Conservation (phyloP, 2,888 invertebrate genomes). For the Choristoneura rosaceana region DNA sequence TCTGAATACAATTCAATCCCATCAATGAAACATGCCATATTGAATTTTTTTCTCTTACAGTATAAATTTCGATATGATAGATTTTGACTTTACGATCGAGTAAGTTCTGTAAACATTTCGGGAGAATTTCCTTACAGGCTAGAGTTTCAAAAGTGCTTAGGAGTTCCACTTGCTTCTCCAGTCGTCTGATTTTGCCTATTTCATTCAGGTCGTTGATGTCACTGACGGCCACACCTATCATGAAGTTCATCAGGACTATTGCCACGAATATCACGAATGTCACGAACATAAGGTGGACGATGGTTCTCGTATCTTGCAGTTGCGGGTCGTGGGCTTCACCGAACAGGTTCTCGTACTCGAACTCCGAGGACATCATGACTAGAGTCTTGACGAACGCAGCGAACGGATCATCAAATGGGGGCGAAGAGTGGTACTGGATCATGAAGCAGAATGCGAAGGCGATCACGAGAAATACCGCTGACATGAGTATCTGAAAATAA, state of each 20-base stretch:
- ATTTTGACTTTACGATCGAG: background rate
- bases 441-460: constrained; percentile 23
- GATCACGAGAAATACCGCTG: constrained; percentile 1
- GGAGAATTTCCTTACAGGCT: background rate
- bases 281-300: constrained; percentile 51
- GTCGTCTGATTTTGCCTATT: constrained; percentile 62
- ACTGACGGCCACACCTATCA: constrained; percentile 70
- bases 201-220: constrained; percentile 66
- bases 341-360: constrained; percentile 16
- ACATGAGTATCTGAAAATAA: constrained; percentile 12
- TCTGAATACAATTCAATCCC: too few relatives aligned
- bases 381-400: constrained; percentile 13
- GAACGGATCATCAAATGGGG: constrained; percentile 17
- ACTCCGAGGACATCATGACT: constrained; percentile 29
- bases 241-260: constrained; percentile 68
- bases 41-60: background rate
- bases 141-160: constrained; percentile 54
- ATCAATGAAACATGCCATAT: background rate
- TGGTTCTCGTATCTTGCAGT: background rate
- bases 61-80: background rate
- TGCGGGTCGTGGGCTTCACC: background rate
- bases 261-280: constrained; percentile 64
- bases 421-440: constrained; percentile 7
- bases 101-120: background rate
- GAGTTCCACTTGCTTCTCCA: constrained; percentile 65